Base-by-base conservation (phyloP, 2,797 vertebrate species). In the Epinephelus awoara region DNA sequence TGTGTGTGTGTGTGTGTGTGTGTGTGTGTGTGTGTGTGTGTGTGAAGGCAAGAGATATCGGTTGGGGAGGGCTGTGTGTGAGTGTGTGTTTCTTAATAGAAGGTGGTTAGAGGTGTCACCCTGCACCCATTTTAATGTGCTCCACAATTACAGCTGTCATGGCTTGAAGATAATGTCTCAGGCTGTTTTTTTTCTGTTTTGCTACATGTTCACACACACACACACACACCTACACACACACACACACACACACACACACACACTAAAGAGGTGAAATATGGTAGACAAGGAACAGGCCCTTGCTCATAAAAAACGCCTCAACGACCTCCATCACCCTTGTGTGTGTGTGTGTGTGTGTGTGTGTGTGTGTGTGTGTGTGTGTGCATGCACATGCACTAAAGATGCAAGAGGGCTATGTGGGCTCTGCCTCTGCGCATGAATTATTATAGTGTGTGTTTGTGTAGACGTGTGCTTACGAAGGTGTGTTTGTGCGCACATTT, bases 141-240 rank as follows among this genome's bases (percentile, higher is more conserved):
- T 94, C 91, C 93, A 94, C 93, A 95, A 96, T 96, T 95, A 96
- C 93, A 93, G 93, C 95, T 96, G 95, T 96, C 94, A 96, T 74
- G 86, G 87, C 87, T 92, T 92, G 88, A 89, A 94, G 91, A 95
- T 90, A 93, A 93, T 93, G 91, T 92, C 88, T 80, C 69, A 23
- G 82, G 54, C 80, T 87, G 75, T 49, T 88, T 92, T 90, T 82
- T 88, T 19, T 50, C 11, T 55, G 12, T 75, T 86, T 84, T 77
- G 34, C 55, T 19, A 54, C 52, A 68, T 57, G 38, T 57, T 29
- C 69, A 66, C 77, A 58, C 82, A 75, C 52, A 29, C 27, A 29
- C 71, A 58, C 79, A 75, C 29, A 34, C 7, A 70, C 57, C n/a
- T n/a, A 67, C 72, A 79, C 56, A 47, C 61, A 68, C 72, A 49